phyloP scores from a whole-genome alignment of 2,113 vertebrate genomes.

The Leucoraja erinaceus region DNA sequence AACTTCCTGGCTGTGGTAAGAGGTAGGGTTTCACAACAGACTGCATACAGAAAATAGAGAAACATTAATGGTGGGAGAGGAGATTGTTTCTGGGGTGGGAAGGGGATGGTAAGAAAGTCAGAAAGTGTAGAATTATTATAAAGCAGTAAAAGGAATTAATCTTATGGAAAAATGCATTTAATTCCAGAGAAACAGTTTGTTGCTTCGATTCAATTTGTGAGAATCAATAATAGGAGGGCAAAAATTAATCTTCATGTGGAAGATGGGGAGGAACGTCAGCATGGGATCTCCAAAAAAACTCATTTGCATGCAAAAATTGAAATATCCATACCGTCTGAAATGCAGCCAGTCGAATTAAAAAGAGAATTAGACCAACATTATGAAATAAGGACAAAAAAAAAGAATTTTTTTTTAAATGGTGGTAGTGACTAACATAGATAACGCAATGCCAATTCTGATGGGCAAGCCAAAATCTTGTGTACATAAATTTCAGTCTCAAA shows the following conservation, averaged over 20 bases:
- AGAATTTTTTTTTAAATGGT: no score
- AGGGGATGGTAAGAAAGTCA: not conserved
- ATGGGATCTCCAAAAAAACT: no score
- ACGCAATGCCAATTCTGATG: not conserved
- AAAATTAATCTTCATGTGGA: not conserved
- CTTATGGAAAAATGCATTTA: no score
- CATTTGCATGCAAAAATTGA: not conserved
- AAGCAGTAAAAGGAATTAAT: not conserved
- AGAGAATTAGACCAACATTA: not conserved
- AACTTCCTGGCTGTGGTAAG: not conserved
- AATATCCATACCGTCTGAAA: not conserved
- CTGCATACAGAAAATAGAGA: not conserved
- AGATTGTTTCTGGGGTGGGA: not conserved
- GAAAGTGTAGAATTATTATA: not conserved
- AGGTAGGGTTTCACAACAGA: not conserved
- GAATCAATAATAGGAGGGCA: not conserved
- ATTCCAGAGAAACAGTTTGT: not conserved
- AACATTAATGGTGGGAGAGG: not conserved
- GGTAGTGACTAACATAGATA: not conserved
- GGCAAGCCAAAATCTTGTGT: not conserved
- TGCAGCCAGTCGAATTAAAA: not conserved
- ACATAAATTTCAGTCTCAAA: not conserved
- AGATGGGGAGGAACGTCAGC: no score
- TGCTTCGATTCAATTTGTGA: not conserved
- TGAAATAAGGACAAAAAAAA: no score